Base-by-base conservation (phyloP, 1,140 invertebrate species). In the Musca domestica region DNA sequence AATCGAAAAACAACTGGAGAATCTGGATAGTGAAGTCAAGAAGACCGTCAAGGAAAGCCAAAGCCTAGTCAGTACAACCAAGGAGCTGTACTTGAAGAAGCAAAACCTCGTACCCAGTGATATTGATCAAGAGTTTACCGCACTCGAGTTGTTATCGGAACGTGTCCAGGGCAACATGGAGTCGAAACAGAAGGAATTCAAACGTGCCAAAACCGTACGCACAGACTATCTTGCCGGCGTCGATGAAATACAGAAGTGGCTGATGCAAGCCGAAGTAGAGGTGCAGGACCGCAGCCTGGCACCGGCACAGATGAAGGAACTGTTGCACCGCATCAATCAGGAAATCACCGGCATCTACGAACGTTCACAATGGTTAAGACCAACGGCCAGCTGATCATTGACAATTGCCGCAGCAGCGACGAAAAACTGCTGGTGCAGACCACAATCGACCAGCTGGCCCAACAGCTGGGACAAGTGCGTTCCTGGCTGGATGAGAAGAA, bases 101-200 rank as follows among this genome's bases (percentile, higher is more conserved):
- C 86, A 89, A 75, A 86, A 89, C 74, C 84, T 89, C 61, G 82
- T 91, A 41, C 92, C 92, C 46, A 89, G 87, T 67, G 92, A 93
- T 84, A 84, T 93, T 61, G 86, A 85, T 69, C 90, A 92, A 80
- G 87, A 92, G 81, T 82, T 93, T 68, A 91, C 90, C 2, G 85
- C 88, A 65, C 84, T 93, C 69, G 92, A 93, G 83, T 82, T 96
- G 51, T 84, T 90, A n/a, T 87, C 91, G 25, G 94, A 96, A 80
- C 87, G 88, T 63, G 86, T 93, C 17, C 84, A 86, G 41, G 88
- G 88, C 69, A 87, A 87, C 9, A 92, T 95, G 90, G 93, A 95
- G 72, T 92, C 94, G 74, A 94, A 94, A 78, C 88, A 92, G 71
- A 87, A 90, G 74, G 92, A 95, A 80, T 90, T 92, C 79, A 94